Conservation (phyloP, 1,140 invertebrate genomes). For the Pachypeltis micranthus region DNA sequence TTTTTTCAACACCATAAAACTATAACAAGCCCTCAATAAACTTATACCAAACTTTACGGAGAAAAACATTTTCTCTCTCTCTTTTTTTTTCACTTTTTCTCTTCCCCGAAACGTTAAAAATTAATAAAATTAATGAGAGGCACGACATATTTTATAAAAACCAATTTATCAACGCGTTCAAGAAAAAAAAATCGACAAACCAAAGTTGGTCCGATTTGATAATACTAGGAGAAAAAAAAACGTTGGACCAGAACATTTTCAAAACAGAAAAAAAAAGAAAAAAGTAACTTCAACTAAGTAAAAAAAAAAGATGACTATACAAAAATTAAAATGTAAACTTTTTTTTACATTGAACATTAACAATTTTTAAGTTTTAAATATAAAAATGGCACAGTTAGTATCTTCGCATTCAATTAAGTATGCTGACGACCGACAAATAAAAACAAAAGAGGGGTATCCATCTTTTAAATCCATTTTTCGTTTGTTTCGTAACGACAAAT, state of each 20-base stretch:
- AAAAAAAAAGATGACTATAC: conserved; percentile 8
- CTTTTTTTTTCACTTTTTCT: no score
- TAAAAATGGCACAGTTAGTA: conserved; percentile 19
- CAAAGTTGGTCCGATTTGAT: no score
- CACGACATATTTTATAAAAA: conserved; percentile 16
- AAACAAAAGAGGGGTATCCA: conserved; percentile 14
- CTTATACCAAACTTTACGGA: conserved; percentile 3
- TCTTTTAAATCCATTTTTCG: no score
- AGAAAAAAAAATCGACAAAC: conserved; percentile 10
- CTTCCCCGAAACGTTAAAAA: conserved; percentile 13
- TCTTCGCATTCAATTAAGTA: conserved; percentile 8
- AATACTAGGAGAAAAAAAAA: no score
- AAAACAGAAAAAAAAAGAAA: neutral
- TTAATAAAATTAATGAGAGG: conserved; percentile 17
- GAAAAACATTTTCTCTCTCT: neutral
- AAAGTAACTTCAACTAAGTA: neutral
- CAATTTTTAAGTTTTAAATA: conserved; percentile 16
- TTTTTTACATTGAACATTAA: conserved; percentile 15
- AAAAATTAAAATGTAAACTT: neutral
- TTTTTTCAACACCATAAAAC: conserved; percentile 20
- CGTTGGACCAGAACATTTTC: neutral
- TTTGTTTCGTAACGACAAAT: no score
- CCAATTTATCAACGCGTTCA: conserved; percentile 7
- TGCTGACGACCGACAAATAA: neutral
- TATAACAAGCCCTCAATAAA: conserved; percentile 21